Percentiles rank a stretch among this genome's conserved stretches.
These are phyloP conservation scores for Ascaphus truei DNA, from an alignment of 2,113 vertebrate species.

Conservation along the genomic window DNA sequence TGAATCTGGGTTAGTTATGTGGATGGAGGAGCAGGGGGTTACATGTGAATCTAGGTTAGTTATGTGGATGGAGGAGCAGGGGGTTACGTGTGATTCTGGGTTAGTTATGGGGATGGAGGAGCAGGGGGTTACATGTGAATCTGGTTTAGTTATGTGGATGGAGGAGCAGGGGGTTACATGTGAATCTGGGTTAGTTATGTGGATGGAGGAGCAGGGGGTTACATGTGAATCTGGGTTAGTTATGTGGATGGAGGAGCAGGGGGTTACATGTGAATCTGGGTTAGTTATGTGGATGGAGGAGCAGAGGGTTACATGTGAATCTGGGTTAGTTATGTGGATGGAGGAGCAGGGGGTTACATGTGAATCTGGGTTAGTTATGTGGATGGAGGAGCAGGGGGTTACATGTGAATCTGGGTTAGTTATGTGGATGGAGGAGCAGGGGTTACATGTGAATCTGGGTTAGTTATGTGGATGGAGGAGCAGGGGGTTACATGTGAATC, in stretches of 20 bases:
- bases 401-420: neutral
- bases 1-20: neutral
- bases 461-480: neutral
- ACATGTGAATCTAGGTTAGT: neutral
- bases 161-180: neutral
- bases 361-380: neutral
- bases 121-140: neutral
- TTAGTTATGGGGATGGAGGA: neutral
- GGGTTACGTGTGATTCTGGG: neutral
- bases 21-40: neutral
- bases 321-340: neutral
- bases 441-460: neutral
- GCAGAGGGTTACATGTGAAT: neutral
- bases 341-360: neutral
- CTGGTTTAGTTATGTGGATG: neutral
- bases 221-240: neutral
- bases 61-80: neutral
- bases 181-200: neutral
- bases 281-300: neutral
- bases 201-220: neutral
- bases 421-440: neutral
- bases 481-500: neutral
- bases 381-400: neutral
- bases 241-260: neutral
- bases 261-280: neutral